Base-by-base conservation (phyloP, 2,113 vertebrate species). In the Pelmatolapia mariae region DNA sequence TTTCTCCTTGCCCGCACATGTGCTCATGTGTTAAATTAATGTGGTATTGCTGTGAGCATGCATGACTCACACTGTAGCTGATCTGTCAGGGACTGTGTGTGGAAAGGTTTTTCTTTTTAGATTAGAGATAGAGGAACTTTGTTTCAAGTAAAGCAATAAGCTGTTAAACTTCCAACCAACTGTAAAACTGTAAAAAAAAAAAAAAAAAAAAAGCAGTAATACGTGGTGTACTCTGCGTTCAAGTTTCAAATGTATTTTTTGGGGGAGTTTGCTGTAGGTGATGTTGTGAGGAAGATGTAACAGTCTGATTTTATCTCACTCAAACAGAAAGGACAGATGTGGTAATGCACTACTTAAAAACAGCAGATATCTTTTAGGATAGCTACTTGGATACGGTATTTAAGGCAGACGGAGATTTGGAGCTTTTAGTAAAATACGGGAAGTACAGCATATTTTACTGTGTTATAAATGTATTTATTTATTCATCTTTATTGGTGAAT, bases 21-120 rank as follows among this genome's bases (percentile, higher is more conserved):
- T 82, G 53, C 24, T 71, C 31, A 57, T 53, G 73, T 87, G 90
- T 87, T 89, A 84, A 91, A 91, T 93, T 87, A 87, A 63, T 47
- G 79, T 81, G 82, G 38, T 71, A 18, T 79, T 53, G 24, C 66
- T 71, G 50, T 54, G 85, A 38, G 79, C 57, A 47, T 43, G n/a
- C 79, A 45, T 66, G 78, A 45, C 18, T 91, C 61, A 59, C 82
- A 73, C 45, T 78, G 54, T 66, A 59, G 84, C 81, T 79, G 86
- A 63, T 78, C 45, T 79, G 40, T 59, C 36, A 38, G 10, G n/a
- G 15, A 59, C 61, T 47, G 47, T n/a, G 12, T 19, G 13, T 24
- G 45, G n/a, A 47, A 59, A 50, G 15, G 5, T 47, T 29, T 76
- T 29, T 16, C 8, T 71, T 63, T 78, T 73, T 19, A 76, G 68